Base-by-base conservation (phyloP, 2,113 vertebrate genomes). In the Toxotes jaculatrix region DNA sequence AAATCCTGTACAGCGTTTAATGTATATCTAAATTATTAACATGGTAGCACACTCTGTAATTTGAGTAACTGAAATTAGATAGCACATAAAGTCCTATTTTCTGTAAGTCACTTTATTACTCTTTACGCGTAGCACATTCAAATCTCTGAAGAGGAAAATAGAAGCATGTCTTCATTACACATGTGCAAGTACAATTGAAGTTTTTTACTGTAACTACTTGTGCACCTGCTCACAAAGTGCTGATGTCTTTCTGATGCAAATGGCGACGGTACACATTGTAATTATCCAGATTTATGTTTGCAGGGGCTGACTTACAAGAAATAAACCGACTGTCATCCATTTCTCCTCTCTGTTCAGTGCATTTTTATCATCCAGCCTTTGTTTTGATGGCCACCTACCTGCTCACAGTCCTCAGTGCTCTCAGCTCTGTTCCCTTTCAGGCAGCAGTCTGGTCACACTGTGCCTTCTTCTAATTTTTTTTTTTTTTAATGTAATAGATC, bases 401-500 rank as follows among this genome's bases (percentile, higher is more conserved):
- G 92, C 83, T 89, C 82, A 75, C 83, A 74, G 91, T 93, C 89
- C 88, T 89, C 81, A 57, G 78, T 71, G 70, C 80, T 88, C 78
- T 90, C 75, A 72, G 79, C 86, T 85, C 79, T 82, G 89, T 78
- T 88, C 80, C 42, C 80, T 93, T 76, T 87, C 89, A 93, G 82
- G 76, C 80, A 89, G 89, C 71, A 87, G 66, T 88, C 82, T 91
- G 84, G 72, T 79, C 87, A 86, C 92, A 66, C 89, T 92, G 86
- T 91, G 90, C 73, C 85, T 78, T 87, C 86, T 85, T 74, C 87
- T 74, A 85, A 88, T 88, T 91, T 91, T 45, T 27, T 27, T 27
- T 27, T 27, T 27, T 84, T 90, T 86, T 74, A 83, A 56, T 83
- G 94, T 93, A 94, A 95, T 93, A 94, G 93, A 95, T 95, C 91